Evolutionary conservation across 2,797 vertebrate genomes (phyloP).

Genomic region (Notolabrus celidotus): DNA sequence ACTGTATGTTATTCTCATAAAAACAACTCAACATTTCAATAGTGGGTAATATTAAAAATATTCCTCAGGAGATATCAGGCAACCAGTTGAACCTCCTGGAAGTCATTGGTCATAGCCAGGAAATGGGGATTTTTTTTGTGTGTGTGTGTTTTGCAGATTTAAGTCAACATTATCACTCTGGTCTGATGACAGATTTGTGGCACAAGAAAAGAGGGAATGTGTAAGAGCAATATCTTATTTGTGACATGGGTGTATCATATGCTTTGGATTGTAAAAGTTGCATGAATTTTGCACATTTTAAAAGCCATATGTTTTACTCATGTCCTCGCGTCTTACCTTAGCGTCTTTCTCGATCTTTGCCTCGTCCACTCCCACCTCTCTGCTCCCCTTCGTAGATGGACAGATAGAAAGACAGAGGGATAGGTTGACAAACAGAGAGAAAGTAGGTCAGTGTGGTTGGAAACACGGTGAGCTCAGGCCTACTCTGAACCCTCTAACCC

Average conservation of each 20-base stretch:
- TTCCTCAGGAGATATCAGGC: background rate
- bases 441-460: slow-evolving; percentile 45
- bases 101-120: background rate
- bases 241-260: background rate
- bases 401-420: slow-evolving; percentile 20
- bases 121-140: background rate
- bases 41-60: no score
- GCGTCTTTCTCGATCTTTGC: slow-evolving; percentile 91
- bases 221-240: background rate
- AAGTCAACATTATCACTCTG: background rate
- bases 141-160: background rate
- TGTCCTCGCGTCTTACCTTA: slow-evolving; percentile 84
- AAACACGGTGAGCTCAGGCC: slow-evolving; percentile 37
- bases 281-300: background rate
- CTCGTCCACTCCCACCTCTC: slow-evolving; percentile 87
- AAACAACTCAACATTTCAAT: no score
- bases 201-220: background rate
- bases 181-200: background rate
- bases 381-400: slow-evolving; percentile 80
- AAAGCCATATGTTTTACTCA: background rate
- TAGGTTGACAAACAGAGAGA: slow-evolving; percentile 33
- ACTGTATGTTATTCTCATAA: no score
- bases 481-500: slow-evolving; percentile 27
- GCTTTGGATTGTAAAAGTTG: background rate
- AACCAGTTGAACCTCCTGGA: background rate